phyloP scores from a whole-genome alignment of 2,113 vertebrate species.

The Bagarius yarrelli region DNA sequence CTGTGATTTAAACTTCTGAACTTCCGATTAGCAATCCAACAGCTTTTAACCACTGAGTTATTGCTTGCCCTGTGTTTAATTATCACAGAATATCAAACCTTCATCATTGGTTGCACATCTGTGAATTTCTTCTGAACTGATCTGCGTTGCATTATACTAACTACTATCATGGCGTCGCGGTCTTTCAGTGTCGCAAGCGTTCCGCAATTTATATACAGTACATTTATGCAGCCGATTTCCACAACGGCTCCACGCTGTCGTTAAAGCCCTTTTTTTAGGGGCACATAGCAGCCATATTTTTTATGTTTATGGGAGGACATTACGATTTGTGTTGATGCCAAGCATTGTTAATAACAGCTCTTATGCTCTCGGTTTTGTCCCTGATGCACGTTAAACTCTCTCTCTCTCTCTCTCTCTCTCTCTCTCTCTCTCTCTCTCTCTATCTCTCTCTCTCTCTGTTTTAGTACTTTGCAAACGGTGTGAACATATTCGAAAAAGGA shows the following conservation, averaged over 20 bases:
- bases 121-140: not conserved
- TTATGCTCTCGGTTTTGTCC: constrained; percentile 5
- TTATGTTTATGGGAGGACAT: constrained; percentile 35
- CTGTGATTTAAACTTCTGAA: too few relatives aligned
- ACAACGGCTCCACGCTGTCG: not conserved
- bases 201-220: not conserved
- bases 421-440: not conserved
- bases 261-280: constrained; percentile 35
- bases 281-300: constrained; percentile 28
- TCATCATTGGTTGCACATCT: constrained; percentile 16
- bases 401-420: not conserved
- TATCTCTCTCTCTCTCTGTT: too few relatives aligned
- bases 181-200: not conserved
- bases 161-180: constrained; percentile 15
- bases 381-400: constrained; percentile 1
- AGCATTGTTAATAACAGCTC: constrained; percentile 35
- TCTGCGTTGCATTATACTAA: constrained; percentile 16
- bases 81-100: too few relatives aligned
- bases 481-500: not conserved
- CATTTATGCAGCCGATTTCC: constrained; percentile 24
- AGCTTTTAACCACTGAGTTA: too few relatives aligned
- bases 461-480: not conserved
- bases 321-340: constrained; percentile 16
- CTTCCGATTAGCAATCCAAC: too few relatives aligned
- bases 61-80: too few relatives aligned